Base-by-base conservation (phyloP, 2,113 vertebrate genomes). In the Trematomus loennbergii region DNA sequence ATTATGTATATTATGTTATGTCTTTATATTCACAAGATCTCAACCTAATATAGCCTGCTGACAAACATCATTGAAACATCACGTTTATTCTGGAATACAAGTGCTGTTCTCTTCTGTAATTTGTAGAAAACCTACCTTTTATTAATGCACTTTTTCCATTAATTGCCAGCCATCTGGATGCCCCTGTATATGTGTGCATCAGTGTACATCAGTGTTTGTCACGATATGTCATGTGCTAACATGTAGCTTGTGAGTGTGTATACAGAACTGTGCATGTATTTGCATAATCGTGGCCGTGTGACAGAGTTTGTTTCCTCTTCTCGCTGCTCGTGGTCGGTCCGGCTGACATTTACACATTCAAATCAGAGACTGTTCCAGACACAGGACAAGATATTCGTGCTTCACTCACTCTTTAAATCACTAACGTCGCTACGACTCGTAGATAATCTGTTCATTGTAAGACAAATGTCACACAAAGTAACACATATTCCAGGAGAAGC, bases 281-380 rank as follows among this genome's bases (percentile, higher is more conserved):
- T 91, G 84, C 84, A 89, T 80, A 46, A 69, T 62, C n/a, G 3
- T 67, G 55, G 43, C 60, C 22, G 58, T 75, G 82, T 83, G 85
- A 81, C 75, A 70, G 54, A 53, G 52, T 52, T 82, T 91, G 89
- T 88, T 91, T 72, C 86, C 73, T 84, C 80, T 86, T 87, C 84
- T 88, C 1, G 0, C 59, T 50, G 60, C 79, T 82, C 75, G 18
- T 69, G 64, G 20, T 84, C 72, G 64, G 55, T 68, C 66, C 9
- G 1, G 62, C 29, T 92, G 91, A 92, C 91, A 90, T 92, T 92
- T 90, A 90, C 75, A 89, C 88, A 92, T 89, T 91, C 85, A 92
- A 91, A 91, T 91, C 81, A 86, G 86, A 82, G 17, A 50, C 25
- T 75, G 63, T 88, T 68, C 81, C 64, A 81, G 73, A 62, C 79